Base-by-base conservation (phyloP, 2,113 vertebrate genomes). In the Malurus melanocephalus region DNA sequence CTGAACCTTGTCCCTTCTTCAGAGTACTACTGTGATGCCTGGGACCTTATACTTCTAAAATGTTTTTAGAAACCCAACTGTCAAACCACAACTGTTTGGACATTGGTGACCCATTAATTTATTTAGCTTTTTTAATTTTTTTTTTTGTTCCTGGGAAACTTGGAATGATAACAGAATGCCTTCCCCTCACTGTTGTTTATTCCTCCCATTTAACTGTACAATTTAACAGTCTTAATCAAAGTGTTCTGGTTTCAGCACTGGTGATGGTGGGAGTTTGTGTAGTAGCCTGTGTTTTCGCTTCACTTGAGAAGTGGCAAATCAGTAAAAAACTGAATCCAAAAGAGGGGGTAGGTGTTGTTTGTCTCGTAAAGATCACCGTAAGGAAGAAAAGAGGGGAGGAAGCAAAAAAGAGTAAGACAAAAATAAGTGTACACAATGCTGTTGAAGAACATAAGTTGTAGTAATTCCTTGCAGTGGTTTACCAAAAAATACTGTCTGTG, bases 1-100 rank as follows among this genome's bases (percentile, higher is more conserved):
- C 65, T 90, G 91, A 90, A 90, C 89, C 71, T 78, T 88, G 66
- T 84, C 61, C 52, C 48, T 75, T 86, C 61, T 80, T 59, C 57
- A 55, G 56, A 72, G 28, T 61, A n/a, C 51, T 0, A 0, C 48
- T 1, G 10, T 40, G 59, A 35, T 91, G 68, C 43, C 15, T 1
- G 1, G 51, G 30, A 30, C 52, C 6, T 69, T 23, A 28, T 22
- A 20, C 48, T 79, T 89, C 7, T 74, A 73, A 93, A 66, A 27
- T 42, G 5, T 75, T 75, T 55, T n/a, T 0, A 28, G 57, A 81
- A 42, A 0, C 4, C 8, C 43, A 45, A 40, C 40, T 16, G 35
- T 24, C 23, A 45, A 62, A 67, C 17, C 26, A 55, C 62, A 62
- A 19, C 28, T 52, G 33, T 40, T 57, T 62, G 55, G 35, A 57